phyloP scores from a whole-genome alignment of 64 coral and sea anemone species.

The Cladopsammia gracilis region DNA sequence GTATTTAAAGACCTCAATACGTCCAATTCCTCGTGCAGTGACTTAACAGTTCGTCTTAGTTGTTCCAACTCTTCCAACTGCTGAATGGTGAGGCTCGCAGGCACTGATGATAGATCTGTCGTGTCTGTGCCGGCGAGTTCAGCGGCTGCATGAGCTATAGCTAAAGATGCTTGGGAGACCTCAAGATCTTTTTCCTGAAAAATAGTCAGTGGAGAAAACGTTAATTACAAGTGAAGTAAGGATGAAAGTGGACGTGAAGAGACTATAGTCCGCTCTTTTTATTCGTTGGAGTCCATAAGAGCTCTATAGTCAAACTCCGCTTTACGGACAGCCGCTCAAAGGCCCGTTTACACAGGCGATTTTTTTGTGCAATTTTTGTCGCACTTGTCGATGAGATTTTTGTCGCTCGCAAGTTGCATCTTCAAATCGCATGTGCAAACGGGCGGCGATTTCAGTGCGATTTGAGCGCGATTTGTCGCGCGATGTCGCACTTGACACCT shows the following conservation, averaged over 20 bases:
- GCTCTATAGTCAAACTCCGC: no score
- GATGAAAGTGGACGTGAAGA: neutral
- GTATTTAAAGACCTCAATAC: slow-evolving; percentile 63
- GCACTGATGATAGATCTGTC: neutral
- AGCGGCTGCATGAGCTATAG: slow-evolving; percentile 75
- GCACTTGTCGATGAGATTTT: no score
- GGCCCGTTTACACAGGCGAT: no score
- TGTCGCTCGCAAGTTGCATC: no score
- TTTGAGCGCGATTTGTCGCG: no score
- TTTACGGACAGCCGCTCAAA: no score
- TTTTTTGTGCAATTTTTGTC: no score
- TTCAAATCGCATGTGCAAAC: no score
- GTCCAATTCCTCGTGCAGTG: slow-evolving; percentile 69
- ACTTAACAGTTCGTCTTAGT: slow-evolving; percentile 47
- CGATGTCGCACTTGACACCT: no score
- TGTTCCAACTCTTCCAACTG: slow-evolving; percentile 69
- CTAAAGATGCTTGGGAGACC: slow-evolving; percentile 67
- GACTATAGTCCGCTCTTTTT: neutral
- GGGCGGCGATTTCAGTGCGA: no score
- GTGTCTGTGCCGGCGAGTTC: slow-evolving; percentile 67
- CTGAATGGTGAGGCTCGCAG: slow-evolving; percentile 47
- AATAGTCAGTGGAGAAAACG: neutral
- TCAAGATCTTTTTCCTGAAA: slow-evolving; percentile 77
- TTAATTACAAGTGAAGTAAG: no score
- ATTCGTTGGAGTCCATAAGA: neutral